Evolutionary conservation across 2,888 invertebrate genomes (phyloP).

Genomic region (Euclidia mi): DNA sequence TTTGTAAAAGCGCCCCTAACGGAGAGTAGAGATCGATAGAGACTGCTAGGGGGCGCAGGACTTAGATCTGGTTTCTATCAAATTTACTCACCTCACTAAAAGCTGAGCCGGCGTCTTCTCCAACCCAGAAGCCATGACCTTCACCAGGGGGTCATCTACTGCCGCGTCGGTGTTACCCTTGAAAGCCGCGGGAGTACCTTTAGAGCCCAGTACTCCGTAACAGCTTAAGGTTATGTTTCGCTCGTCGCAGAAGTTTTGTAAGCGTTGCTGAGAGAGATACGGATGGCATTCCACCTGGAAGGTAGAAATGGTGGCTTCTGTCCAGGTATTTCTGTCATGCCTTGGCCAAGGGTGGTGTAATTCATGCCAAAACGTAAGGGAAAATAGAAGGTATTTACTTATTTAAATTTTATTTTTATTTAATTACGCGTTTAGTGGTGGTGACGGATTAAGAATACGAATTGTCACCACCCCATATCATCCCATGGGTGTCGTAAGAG

Average conservation of each 20-base stretch:
- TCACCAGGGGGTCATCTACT: slow-evolving; percentile 92
- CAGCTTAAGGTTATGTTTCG: slow-evolving; percentile 92
- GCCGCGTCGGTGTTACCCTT: slow-evolving; percentile 91
- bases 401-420: too few species aligned
- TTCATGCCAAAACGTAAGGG: too few species aligned
- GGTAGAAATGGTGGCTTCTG: not conserved
- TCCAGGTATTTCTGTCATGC: too few species aligned
- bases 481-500: too few species aligned
- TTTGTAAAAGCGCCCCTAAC: too few species aligned
- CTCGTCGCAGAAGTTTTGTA: slow-evolving; percentile 92
- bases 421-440: too few species aligned
- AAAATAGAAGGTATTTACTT: too few species aligned
- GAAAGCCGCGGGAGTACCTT: slow-evolving; percentile 92
- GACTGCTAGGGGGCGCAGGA: too few species aligned
- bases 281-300: slow-evolving; percentile 94
- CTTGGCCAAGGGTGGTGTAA: too few species aligned
- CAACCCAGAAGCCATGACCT: slow-evolving; percentile 78
- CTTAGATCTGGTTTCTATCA: not conserved
- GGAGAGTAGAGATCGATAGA: too few species aligned
- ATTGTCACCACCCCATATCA: too few species aligned
- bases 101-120: slow-evolving; percentile 73
- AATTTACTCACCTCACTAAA: slow-evolving; percentile 70
- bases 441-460: too few species aligned
- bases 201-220: slow-evolving; percentile 93
- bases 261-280: slow-evolving; percentile 92